phyloP scores from a whole-genome alignment of 2,113 vertebrate species.

The Lipotes vexillifer region DNA sequence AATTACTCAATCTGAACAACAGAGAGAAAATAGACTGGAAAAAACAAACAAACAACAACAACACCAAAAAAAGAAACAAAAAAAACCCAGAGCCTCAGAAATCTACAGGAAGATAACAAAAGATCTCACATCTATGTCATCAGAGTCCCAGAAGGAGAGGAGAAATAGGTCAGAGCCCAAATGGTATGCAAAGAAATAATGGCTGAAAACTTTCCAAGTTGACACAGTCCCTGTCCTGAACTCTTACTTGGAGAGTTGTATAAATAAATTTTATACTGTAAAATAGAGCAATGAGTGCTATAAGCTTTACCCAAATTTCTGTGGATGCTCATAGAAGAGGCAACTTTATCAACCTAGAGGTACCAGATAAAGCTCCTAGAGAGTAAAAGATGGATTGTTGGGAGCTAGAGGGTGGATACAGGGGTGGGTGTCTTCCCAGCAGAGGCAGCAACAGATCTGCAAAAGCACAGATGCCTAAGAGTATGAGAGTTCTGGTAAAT shows the following conservation, averaged over 20 bases:
- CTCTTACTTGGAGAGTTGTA: not conserved
- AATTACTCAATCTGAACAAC: conserved; percentile 16
- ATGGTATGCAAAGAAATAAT: conserved; percentile 25
- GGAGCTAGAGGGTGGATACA: not conserved
- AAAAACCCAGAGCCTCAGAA: not conserved
- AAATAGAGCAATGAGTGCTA: not conserved
- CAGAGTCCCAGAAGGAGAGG: not conserved
- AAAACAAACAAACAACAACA: not conserved
- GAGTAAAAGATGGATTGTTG: not conserved
- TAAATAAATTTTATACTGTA: conserved; percentile 12
- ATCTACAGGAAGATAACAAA: not conserved
- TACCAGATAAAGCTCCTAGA: not conserved
- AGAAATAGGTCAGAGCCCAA: not conserved
- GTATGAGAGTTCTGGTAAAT: not conserved
- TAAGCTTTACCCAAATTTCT: conserved; percentile 2
- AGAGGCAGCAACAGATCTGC: not conserved
- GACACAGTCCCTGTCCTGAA: not conserved
- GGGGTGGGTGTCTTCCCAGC: not conserved
- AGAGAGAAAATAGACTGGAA: not conserved
- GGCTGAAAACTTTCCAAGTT: conserved; percentile 11
- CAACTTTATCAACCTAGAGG: not conserved
- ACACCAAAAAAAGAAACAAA: not conserved
- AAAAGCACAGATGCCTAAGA: not conserved
- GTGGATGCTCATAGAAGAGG: not conserved
- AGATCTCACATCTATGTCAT: not conserved